Conservation (phyloP, 2,113 vertebrate species). For the Mobula hypostoma region DNA sequence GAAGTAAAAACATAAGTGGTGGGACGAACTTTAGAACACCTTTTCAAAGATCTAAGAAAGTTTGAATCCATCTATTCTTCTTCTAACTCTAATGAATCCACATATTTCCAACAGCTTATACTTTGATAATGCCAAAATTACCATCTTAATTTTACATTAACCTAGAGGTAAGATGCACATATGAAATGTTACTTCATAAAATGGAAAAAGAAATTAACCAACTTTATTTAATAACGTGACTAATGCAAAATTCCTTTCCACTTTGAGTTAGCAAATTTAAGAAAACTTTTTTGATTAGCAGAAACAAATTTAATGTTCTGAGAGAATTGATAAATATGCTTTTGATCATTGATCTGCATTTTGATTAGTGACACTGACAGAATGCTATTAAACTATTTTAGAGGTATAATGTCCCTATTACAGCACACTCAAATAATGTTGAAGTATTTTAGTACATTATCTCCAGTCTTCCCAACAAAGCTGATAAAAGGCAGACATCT, state of each 20-base stretch:
- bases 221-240: neutral
- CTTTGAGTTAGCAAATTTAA: neutral
- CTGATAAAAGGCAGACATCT: slow-evolving; percentile 33
- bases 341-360: neutral
- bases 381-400: neutral
- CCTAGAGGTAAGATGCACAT: neutral
- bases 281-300: neutral
- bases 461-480: neutral
- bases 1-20: neutral
- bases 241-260: neutral
- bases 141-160: neutral
- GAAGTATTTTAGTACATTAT: neutral
- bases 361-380: neutral
- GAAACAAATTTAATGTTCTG: neutral
- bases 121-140: neutral
- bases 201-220: neutral
- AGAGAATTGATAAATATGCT: neutral
- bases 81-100: neutral
- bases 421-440: neutral
- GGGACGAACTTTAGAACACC: neutral
- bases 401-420: neutral
- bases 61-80: neutral
- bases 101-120: neutral
- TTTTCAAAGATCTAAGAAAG: neutral
- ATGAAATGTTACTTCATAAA: neutral